A percentile compares a stretch with the other conserved stretches of the same genome.
Conservation (phyloP, 2,888 invertebrate species). For the Pseudococcus viburni region DNA sequence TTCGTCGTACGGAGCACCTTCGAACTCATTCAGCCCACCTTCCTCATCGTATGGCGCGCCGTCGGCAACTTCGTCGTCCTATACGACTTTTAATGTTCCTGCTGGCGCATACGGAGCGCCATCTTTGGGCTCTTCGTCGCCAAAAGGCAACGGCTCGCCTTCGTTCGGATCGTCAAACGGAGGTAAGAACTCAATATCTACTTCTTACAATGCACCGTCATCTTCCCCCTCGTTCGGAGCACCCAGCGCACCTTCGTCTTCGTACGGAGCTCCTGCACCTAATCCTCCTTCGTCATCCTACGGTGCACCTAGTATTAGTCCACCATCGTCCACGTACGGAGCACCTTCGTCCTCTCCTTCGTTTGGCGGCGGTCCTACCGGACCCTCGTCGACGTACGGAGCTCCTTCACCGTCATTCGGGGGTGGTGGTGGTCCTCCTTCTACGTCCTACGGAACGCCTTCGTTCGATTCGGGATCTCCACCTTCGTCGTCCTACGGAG, state of each 20-base stretch:
- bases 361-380: background rate
- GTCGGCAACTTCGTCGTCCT: slow-evolving; percentile 48
- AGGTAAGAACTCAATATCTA: slow-evolving; percentile 27
- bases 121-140: slow-evolving; percentile 23
- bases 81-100: slow-evolving; percentile 57
- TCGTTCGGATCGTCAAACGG: slow-evolving; percentile 49
- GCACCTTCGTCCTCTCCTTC: slow-evolving; percentile 61
- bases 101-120: slow-evolving; percentile 62
- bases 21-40: slow-evolving; percentile 41
- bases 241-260: slow-evolving; percentile 59
- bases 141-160: slow-evolving; percentile 24
- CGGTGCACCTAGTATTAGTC: slow-evolving; percentile 61
- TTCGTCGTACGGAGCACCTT: slow-evolving; percentile 66
- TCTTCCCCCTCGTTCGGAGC: slow-evolving; percentile 69
- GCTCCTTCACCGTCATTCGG: slow-evolving; percentile 49
- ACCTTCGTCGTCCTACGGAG: slow-evolving; percentile 64
- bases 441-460: slow-evolving; percentile 66
- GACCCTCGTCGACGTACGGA: slow-evolving; percentile 64
- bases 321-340: slow-evolving; percentile 66
- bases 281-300: slow-evolving; percentile 64
- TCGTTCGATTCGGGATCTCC: slow-evolving; percentile 69
- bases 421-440: slow-evolving; percentile 53
- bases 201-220: slow-evolving; percentile 67
- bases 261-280: slow-evolving; percentile 67
- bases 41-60: slow-evolving; percentile 67